Evolutionary conservation across 1,140 invertebrate genomes (phyloP).

Genomic region (Leptinotarsa defecta): DNA sequence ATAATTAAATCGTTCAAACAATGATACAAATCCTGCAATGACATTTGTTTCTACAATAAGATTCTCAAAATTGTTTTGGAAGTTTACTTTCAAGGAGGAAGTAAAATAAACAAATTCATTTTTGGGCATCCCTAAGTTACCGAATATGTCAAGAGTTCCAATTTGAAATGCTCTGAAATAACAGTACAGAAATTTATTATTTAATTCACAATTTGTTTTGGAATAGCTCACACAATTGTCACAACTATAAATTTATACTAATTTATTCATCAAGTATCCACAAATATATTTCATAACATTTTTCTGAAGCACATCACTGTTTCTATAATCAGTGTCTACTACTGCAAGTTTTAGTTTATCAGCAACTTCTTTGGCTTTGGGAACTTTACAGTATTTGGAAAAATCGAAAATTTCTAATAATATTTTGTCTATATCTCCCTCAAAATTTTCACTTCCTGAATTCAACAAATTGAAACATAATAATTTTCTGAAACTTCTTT

Average conservation of each 20-base stretch:
- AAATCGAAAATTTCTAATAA: conserved; percentile 9
- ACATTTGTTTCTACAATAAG: too few species aligned
- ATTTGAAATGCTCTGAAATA: not conserved
- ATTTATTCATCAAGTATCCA: too few species aligned
- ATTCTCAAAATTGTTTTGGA: not conserved
- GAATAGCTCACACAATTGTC: too few species aligned
- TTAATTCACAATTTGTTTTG: not conserved
- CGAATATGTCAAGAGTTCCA: not conserved
- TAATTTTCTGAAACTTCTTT: conserved; percentile 28
- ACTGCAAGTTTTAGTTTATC: too few species aligned
- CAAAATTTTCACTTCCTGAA: conserved; percentile 16
- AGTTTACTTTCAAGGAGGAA: not conserved
- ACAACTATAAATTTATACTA: too few species aligned
- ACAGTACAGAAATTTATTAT: not conserved
- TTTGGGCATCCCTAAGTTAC: not conserved
- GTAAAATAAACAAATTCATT: not conserved
- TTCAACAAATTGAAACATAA: conserved; percentile 27
- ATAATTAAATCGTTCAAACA: too few species aligned
- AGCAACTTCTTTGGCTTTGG: not conserved
- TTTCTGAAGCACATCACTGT: too few species aligned
- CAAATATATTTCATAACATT: too few species aligned
- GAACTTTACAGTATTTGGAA: not conserved
- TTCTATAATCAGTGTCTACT: too few species aligned
- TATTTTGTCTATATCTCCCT: conserved; percentile 17
- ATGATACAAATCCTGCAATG: too few species aligned